Conservation (phyloP, 2,797 vertebrate genomes). For the Hemibagrus guttatus region DNA sequence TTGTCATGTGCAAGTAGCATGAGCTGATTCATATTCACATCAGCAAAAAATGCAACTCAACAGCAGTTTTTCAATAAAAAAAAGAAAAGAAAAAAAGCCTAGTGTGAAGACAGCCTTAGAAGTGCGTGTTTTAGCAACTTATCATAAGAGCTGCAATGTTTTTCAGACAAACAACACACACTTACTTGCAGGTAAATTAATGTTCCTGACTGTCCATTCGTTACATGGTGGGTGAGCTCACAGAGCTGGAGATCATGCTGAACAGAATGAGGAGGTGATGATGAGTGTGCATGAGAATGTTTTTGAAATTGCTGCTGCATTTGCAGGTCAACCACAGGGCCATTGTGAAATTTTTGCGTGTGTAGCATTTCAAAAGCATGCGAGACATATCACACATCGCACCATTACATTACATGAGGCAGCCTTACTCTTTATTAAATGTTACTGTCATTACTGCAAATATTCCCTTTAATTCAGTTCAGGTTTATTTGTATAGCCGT, state of each 20-base stretch:
- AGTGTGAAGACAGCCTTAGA: background rate
- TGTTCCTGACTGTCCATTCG: background rate
- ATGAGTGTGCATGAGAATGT: background rate
- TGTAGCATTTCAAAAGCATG: background rate
- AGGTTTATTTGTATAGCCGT: too few species aligned
- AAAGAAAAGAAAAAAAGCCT: background rate
- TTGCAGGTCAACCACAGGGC: conserved; percentile 17
- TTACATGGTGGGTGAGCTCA: background rate
- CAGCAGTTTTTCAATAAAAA: background rate
- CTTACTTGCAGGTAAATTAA: background rate
- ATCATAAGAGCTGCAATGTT: background rate
- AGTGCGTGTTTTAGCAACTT: background rate
- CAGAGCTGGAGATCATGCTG: background rate
- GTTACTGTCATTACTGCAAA: background rate
- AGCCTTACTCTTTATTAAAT: background rate
- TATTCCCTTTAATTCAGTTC: too few species aligned
- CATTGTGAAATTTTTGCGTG: background rate
- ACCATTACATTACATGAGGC: background rate
- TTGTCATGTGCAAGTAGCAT: background rate
- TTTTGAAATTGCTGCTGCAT: background rate
- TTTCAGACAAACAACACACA: background rate
- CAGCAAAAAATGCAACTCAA: background rate
- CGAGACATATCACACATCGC: background rate
- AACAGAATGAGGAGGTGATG: background rate
- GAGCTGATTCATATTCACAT: background rate